Percentiles rank a stretch among this genome's conserved stretches.
These are phyloP conservation scores for Brachylomia viminalis DNA, from an alignment of 2,888 invertebrate genomes.

Conservation along the genomic window DNA sequence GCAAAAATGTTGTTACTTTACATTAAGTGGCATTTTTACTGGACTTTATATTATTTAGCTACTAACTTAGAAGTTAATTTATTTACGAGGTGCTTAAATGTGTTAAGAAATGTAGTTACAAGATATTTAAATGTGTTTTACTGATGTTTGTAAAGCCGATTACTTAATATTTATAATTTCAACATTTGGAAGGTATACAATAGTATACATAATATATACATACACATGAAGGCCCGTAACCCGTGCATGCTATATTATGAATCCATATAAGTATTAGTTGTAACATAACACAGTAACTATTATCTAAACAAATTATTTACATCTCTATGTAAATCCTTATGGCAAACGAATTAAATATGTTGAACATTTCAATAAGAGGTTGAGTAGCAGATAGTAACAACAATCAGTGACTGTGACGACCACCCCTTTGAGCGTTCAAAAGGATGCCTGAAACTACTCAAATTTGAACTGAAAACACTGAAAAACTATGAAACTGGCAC, in stretches of 20 bases:
- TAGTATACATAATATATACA: no score
- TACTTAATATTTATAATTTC: background rate
- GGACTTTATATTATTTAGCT: slow-evolving; percentile 11
- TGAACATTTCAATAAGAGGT: background rate
- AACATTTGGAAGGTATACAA: background rate
- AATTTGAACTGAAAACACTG: background rate
- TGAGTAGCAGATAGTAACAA: background rate
- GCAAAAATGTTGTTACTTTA: slow-evolving; percentile 43
- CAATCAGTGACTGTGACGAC: background rate
- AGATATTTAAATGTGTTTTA: background rate
- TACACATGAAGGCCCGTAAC: background rate
- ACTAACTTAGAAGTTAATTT: slow-evolving; percentile 2
- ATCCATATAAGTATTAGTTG: no score
- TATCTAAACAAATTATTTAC: background rate
- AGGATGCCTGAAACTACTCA: background rate
- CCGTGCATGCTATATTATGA: no score
- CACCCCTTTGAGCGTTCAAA: background rate
- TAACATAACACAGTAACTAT: no score
- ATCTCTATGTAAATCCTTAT: background rate
- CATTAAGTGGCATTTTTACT: slow-evolving; percentile 16
- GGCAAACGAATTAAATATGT: background rate
- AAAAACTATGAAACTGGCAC: background rate
- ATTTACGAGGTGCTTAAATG: background rate
- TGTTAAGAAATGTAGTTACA: background rate
- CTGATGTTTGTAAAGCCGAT: background rate